Base-by-base conservation (phyloP, 2,797 vertebrate genomes). In the Takifugu ocellatus region DNA sequence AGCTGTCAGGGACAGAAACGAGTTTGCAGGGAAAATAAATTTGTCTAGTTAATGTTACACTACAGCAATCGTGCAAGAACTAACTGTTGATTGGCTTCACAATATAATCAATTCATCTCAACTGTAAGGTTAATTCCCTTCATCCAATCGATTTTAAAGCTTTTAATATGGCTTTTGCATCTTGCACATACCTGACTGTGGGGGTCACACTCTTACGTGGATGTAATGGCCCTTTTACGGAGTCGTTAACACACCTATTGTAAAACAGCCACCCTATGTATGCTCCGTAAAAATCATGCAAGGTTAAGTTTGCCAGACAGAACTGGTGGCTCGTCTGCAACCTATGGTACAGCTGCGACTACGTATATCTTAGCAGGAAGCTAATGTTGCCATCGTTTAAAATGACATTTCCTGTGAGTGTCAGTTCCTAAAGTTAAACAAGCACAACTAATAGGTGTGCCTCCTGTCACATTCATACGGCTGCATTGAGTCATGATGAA, bases 321-420 rank as follows among this genome's bases (percentile, higher is more conserved):
- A 58, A 61, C 73, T 27, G 9, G 70, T 49, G 56, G 54, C 46
- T 25, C 74, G 74, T 71, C 67, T 78, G 68, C 73, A 78, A 56
- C 66, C 79, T 69, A 67, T 64, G 55, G 71, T 49, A 15, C 50
- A 63, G 81, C 76, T 31, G 12, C 76, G 72, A 16, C 72, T 70
- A 68, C 51, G 64, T 51, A 42, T 72, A 21, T 70, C 65, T 63
- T 87, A 83, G 81, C 86, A 79, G 44, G 63, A 78, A 77, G 86
- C 84, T 89, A 87, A 81, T 74, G 46, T 63, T 27, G 53, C 65
- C 66, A 63, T 25, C 58, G 54, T 25, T 54, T 31, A 69, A 74
- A 82, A 69, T 64, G 47, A 14, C 2, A 33, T 63, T 81, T 77
- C 67, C 65, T 54, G 57, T 54, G 24, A 61, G 69, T 89, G 86